Percentiles rank a stretch among this genome's conserved stretches.
These are phyloP conservation scores for Schlechtendalia chinensis DNA, from an alignment of 1,140 invertebrate species.

Conservation along the genomic window DNA sequence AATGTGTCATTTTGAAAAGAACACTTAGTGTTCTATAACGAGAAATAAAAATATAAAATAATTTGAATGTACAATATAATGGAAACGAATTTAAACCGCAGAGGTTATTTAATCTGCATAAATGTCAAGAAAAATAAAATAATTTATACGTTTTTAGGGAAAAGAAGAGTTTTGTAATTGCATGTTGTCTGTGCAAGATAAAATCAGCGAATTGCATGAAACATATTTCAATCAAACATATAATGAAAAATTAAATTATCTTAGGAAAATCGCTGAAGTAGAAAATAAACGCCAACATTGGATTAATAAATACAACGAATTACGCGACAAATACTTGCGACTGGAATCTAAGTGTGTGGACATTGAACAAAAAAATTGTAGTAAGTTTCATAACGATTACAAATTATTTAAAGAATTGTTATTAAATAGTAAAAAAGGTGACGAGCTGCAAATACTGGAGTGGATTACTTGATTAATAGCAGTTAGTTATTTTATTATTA, in stretches of 20 bases:
- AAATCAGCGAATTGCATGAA: background rate
- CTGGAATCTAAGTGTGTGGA: conserved; percentile 6
- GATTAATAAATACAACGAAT: conserved; percentile 20
- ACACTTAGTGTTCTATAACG: background rate
- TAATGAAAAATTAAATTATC: background rate
- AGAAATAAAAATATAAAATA: background rate
- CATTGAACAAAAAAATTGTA: conserved; percentile 30
- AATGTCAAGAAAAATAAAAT: no score
- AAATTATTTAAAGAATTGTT: background rate
- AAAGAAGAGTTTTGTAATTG: background rate
- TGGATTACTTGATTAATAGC: no score
- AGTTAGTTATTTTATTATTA: no score
- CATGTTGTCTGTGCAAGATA: background rate
- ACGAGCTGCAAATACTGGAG: no score
- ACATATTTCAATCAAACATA: background rate
- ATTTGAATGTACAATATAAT: background rate
- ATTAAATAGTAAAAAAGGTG: no score
- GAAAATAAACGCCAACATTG: conserved; percentile 38
- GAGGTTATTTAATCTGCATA: no score
- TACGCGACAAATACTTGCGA: background rate
- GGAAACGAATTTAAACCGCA: background rate
- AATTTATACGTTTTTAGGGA: background rate
- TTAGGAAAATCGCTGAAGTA: background rate
- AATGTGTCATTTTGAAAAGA: background rate
- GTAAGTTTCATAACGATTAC: background rate